Base-by-base conservation (phyloP, 2,113 vertebrate genomes). In the Irena cyanogastra region DNA sequence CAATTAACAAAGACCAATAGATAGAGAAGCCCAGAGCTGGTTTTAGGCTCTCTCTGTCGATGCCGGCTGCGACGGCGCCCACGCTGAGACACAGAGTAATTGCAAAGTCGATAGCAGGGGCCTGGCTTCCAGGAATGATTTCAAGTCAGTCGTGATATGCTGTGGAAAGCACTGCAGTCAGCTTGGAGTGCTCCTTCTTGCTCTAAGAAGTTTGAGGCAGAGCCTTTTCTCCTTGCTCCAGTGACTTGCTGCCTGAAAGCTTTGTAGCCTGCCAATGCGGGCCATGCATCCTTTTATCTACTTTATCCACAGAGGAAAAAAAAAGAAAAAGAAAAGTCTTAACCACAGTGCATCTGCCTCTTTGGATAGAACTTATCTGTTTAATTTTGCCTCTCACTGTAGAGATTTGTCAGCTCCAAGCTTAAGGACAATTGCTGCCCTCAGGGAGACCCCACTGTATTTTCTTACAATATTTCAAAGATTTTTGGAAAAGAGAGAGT, bases 1-100 rank as follows among this genome's bases (percentile, higher is more conserved):
- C 92, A 96, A 92, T 97, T 95, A 97, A 90, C 85, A 71, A 83
- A 97, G 95, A 71, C 94, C 90, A 70, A 95, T 95, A 94, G 85
- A 53, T 74, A 61, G 7, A 59, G 35, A 95, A 92, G 85, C 91
- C 93, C 37, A 57, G 86, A 94, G 90, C 83, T 65, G 33, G 88
- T 82, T 93, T 88, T 57, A 95, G 88, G 83, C 33, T 0, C 85
- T 84, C 1, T 15, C 6, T 93, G 94, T 96, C 76, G 56, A 96
- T 96, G 52, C 44, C 30, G 47, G 79, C 85, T 85, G 87, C 89
- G 74, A 37, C 42, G 4, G 33, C 35, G 21, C 54, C 79, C 57
- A 6, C 10, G 76, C 85, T 88, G 93, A 91, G 87, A 75, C 90
- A 19, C 37, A 78, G 78, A 69, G 64, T 95, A 95, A 94, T 86